Percentiles rank a stretch among this genome's conserved stretches.
Conservation (phyloP, 2,113 vertebrate genomes). For the Heliornis fulica region DNA sequence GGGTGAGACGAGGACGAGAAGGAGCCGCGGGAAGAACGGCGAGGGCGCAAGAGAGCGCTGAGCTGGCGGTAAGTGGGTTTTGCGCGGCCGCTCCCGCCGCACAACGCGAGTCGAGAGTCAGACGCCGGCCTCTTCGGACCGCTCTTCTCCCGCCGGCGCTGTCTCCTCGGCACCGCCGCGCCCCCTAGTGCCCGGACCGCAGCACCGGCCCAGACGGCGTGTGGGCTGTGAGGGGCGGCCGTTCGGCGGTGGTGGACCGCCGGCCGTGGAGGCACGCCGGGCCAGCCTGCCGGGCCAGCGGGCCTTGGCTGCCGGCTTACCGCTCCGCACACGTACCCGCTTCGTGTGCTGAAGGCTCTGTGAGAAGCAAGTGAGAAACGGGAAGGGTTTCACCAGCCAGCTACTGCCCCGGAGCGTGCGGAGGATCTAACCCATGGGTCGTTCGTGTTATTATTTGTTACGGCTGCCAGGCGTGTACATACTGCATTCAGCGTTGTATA, state of each 20-base stretch:
- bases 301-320: too few relatives aligned
- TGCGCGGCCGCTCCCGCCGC: fast-evolving
- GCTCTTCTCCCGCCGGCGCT: fast-evolving
- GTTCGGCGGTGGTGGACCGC: too few relatives aligned
- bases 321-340: fast-evolving
- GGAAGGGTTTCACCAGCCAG: too few relatives aligned
- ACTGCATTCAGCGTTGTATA: fast-evolving
- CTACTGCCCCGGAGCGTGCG: fast-evolving
- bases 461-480: too few relatives aligned
- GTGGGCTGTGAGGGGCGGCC: too few relatives aligned
- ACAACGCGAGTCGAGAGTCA: fast-evolving
- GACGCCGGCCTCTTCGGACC: fast-evolving
- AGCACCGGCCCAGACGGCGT: background rate
- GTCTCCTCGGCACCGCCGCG: background rate
- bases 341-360: background rate
- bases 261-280: too few relatives aligned
- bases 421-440: fast-evolving
- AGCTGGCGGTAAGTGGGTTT: fast-evolving
- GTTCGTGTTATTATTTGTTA: fast-evolving
- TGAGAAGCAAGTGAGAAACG: fast-evolving
- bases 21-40: too few relatives aligned
- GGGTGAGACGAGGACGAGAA: fast-evolving
- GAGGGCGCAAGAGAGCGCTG: too few relatives aligned
- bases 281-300: fast-evolving
- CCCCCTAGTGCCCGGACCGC: background rate